Conservation (phyloP, 2,888 invertebrate species). For the Junonia oenone region DNA sequence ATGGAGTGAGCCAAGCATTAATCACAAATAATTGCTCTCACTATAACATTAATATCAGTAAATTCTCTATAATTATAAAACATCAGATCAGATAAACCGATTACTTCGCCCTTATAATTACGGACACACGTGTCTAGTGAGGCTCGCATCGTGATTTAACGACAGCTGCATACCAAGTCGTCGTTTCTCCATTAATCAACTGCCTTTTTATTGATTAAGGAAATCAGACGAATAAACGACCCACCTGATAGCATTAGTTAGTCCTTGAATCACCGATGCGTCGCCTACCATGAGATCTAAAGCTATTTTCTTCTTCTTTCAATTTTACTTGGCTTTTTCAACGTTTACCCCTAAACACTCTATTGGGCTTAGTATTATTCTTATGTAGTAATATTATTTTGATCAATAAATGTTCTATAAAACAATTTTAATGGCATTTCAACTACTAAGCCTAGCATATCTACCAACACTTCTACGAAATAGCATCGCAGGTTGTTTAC, state of each 20-base stretch:
- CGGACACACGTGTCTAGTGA: slow-evolving; percentile 37
- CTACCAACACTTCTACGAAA: slow-evolving; percentile 38
- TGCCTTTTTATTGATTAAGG: not conserved
- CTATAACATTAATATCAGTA: slow-evolving; percentile 30
- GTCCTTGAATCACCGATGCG: too few species aligned
- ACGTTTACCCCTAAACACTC: too few species aligned
- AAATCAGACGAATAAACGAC: not conserved
- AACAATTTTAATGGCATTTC: too few species aligned
- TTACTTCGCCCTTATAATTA: slow-evolving; percentile 26
- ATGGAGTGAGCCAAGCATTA: slow-evolving; percentile 1
- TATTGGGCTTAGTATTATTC: too few species aligned
- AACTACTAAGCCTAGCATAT: slow-evolving; percentile 36
- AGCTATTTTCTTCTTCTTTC: too few species aligned
- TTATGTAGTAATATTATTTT: too few species aligned
- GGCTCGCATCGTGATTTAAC: slow-evolving; percentile 48
- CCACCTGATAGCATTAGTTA: not conserved
- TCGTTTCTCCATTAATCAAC: slow-evolving; percentile 34
- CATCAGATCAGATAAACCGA: slow-evolving; percentile 29
- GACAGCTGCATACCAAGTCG: not conserved
- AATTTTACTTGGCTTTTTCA: too few species aligned
- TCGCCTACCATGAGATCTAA: too few species aligned
- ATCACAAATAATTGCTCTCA: slow-evolving; percentile 2
- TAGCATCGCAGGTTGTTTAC: slow-evolving; percentile 34
- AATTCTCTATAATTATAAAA: slow-evolving; percentile 37
- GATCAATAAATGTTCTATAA: too few species aligned